A percentile compares a stretch with the other conserved stretches of the same genome.
Evolutionary conservation across 1,140 invertebrate species (phyloP).

Genomic region (Drosophila micromelanica): DNA sequence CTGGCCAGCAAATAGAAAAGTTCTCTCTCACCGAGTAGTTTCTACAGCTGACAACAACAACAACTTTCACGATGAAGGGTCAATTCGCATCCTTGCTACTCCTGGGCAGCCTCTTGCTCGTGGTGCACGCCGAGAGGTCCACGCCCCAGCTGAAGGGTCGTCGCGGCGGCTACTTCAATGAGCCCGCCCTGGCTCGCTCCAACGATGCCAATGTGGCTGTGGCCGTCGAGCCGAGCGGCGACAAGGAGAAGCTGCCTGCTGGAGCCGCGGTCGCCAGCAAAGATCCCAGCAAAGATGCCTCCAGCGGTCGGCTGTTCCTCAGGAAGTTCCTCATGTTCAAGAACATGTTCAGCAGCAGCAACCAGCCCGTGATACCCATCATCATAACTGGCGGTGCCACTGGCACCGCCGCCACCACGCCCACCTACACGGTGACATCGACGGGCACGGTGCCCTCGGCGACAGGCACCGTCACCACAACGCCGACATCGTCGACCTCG

Average conservation of each 20-base stretch:
- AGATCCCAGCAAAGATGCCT: constrained; percentile 54
- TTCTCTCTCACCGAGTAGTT: constrained; percentile 68
- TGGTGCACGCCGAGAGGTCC: constrained; percentile 24
- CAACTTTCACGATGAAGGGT: constrained; percentile 27
- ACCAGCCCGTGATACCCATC: constrained; percentile 69
- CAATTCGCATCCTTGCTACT: constrained; percentile 34
- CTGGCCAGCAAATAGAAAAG: constrained; percentile 51
- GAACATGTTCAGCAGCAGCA: constrained; percentile 70
- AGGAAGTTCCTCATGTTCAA: constrained; percentile 78
- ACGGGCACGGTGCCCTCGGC: constrained; percentile 63
- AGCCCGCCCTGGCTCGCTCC: constrained; percentile 36
- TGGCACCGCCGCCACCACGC: not conserved
- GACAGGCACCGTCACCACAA: constrained; percentile 58
- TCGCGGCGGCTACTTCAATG: constrained; percentile 27
- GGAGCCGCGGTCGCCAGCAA: constrained; percentile 11
- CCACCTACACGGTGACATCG: constrained; percentile 54
- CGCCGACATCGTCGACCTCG: constrained; percentile 4
- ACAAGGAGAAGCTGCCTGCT: constrained; percentile 27
- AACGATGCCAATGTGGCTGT: constrained; percentile 20
- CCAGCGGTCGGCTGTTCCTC: constrained; percentile 73
- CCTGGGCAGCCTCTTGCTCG: constrained; percentile 20
- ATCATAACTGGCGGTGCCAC: constrained; percentile 64
- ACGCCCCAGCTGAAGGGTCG: constrained; percentile 19
- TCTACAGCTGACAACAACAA: constrained; percentile 17
- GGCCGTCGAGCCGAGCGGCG: constrained; percentile 6